These are phyloP conservation scores for Sapajus apella DNA, from an alignment of 2,113 vertebrate species.

Conservation along the genomic window DNA sequence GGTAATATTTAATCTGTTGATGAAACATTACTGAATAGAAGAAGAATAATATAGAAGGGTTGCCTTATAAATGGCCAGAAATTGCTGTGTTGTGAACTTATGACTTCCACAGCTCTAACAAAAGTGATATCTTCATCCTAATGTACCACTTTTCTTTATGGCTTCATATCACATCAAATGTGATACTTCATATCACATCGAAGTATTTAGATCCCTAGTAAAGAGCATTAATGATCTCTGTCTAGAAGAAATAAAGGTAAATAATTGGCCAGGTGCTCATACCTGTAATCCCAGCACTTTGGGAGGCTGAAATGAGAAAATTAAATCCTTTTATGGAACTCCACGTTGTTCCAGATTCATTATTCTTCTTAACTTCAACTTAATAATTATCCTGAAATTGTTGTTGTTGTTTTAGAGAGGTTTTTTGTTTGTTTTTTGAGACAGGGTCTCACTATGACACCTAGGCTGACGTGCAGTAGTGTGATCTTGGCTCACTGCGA, in stretches of 20 bases:
- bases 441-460: too few species aligned
- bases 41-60: not conserved
- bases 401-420: not conserved
- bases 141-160: not conserved
- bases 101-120: not conserved
- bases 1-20: conserved; percentile 26
- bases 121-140: not conserved
- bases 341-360: not conserved
- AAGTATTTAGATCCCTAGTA: not conserved
- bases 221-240: not conserved
- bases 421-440: too few species aligned
- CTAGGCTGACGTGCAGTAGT: too few species aligned
- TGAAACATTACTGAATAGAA: not conserved
- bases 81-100: not conserved
- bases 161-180: too few species aligned
- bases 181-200: not conserved
- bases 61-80: not conserved
- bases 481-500: too few species aligned
- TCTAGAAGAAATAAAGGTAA: conserved; percentile 28
- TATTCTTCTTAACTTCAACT: not conserved
- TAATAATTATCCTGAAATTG: not conserved
- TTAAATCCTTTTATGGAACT: not conserved
- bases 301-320: not conserved
- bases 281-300: too few species aligned
- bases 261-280: not conserved